Evolutionary conservation across 2,113 vertebrate genomes (phyloP), one percentile per base, ranked within the genome.

Genomic region (Lepisosteus osseus): DNA sequence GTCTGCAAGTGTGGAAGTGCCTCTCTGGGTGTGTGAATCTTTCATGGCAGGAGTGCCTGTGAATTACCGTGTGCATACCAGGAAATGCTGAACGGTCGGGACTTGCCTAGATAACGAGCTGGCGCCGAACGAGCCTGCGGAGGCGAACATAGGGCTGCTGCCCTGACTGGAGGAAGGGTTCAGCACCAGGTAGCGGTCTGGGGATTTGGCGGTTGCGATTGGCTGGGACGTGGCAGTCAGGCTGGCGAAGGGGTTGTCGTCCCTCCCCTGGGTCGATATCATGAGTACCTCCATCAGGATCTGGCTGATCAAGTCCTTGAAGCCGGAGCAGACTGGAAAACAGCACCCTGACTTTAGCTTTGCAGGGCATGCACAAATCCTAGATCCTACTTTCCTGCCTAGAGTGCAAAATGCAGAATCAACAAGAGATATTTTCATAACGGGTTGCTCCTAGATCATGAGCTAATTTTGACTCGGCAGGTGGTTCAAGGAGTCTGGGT

Each of bases 271-370:
- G 54, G 97, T 95, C 64, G 96, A 98, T 95, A 98, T 97, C 95
- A 98, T 96, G 81, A 99, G 92, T 75, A 98, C 97, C 92, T 99
- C 97, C 97, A 99, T 97, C 84, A 99, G 86, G 81, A 99, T 97
- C 93, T 99, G 97, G 73, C 97, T 93, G 0, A 99, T 98, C 82
- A 99, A 89, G 90, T 99, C 97, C 89, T 98, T 98, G 79, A 97
- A 98, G 87, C 98, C 96, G 72, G 95, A 96, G 85, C 93, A 98
- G 72, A 98, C 96, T 99, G 82, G 71, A 7, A 78, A 74, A 41
- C 47, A 45, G 73, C 29, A 66, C 56, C 3, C 11, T 12, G 56
- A 29, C 29, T 29, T 29, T 29, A 29, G 29, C 29, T 29, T 29
- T 29, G 29, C 29, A 29, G 29, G 29, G 29, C 29, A 29, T 29